A percentile compares a stretch with the other conserved stretches of the same genome.
phyloP scores from a whole-genome alignment of 2,113 vertebrate genomes.

The human (Homo sapiens) region DNA sequence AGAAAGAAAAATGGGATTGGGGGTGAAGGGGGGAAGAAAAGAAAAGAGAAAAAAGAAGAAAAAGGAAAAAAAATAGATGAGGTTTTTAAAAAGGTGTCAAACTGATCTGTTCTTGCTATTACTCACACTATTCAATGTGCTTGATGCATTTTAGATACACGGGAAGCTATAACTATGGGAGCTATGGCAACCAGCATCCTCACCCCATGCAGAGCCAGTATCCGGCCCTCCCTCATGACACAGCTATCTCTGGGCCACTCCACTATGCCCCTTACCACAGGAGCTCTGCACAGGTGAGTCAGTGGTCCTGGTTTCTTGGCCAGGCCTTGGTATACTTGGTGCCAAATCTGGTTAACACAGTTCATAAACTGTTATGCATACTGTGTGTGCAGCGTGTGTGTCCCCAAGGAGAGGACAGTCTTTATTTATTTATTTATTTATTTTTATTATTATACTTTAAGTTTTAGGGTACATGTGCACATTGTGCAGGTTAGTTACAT shows the following conservation, averaged over 20 bases:
- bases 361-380: neutral
- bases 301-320: neutral
- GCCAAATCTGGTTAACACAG: neutral
- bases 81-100: neutral
- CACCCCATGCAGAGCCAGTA: constrained; percentile 97
- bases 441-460: no score
- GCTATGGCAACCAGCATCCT: constrained; percentile 96
- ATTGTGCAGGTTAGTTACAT: no score
- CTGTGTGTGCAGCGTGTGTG: neutral
- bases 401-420: neutral
- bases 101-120: neutral
- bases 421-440: neutral
- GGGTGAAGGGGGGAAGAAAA: neutral
- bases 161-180: constrained; percentile 97
- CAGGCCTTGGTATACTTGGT: neutral
- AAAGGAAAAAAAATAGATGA: neutral
- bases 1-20: neutral
- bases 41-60: neutral
- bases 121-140: constrained; percentile 34
- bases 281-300: constrained; percentile 94
- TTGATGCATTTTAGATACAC: constrained; percentile 88
- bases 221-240: constrained; percentile 93
- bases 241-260: constrained; percentile 92
- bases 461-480: no score
- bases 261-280: constrained; percentile 97